Evolutionary conservation across 2,113 vertebrate species (phyloP), one percentile per base, ranked within the genome.

Genomic region (Gadus macrocephalus): DNA sequence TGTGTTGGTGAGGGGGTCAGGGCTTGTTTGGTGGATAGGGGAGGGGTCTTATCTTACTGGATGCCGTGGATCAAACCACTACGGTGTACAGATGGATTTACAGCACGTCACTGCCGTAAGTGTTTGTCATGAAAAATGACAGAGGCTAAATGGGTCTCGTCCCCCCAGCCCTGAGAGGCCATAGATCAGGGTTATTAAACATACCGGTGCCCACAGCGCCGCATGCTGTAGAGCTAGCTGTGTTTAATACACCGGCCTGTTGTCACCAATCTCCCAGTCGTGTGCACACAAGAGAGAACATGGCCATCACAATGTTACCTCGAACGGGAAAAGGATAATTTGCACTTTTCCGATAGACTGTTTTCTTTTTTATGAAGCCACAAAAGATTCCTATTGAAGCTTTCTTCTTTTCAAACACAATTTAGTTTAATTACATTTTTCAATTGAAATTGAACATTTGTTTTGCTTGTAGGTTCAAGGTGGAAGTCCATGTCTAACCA

Each of bases 401-500:
- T 55, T 55, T 7, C 25, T 53, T 55, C 9, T 16, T 16, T 55
- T 55, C 53, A 58, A 56, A 58, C 2, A 58, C 55, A n/a, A 58
- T 2, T 63, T 12, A 22, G 17, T 16, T 16, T 14, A 2, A 4
- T 71, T 38, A 5, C 61, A 35, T 62, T 71, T 35, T 35, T 67
- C 9, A 49, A 49, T 49, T 49, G 5, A 49, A 49, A 14, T 9
- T 49, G 8, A 0, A 66, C 5, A 15, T n/a, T 25, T 3, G 15
- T 6, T 64, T 6, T 78, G 12, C 53, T 67, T 15, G 1, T 9
- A 98, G 97, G 97, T 64, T 99, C 97, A 81, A 95, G 97, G 87
- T 98, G 97, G 97, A 99, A 99, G 91, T 88, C 97, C 49, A 99
- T 99, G 97, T 94, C 95, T 60, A 99, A 98, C 86, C 96, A 99